Conservation (phyloP, 2,888 invertebrate species). For the Patella caerulea region DNA sequence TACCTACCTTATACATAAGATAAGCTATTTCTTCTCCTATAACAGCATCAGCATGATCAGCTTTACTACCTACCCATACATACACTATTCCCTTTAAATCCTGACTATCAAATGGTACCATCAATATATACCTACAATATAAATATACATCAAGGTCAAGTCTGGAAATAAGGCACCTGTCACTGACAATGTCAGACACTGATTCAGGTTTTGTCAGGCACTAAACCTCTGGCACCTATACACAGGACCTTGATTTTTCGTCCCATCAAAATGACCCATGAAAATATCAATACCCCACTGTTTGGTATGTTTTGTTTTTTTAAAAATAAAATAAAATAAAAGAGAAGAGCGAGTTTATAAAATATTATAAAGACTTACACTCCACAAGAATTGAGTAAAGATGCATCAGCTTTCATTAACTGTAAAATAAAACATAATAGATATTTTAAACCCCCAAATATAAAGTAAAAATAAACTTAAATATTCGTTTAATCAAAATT, state of each 20-base stretch:
- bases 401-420: constrained; percentile 84
- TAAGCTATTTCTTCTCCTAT: constrained; percentile 89
- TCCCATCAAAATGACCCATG: no score
- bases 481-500: no score
- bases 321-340: neutral
- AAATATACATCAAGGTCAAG: constrained; percentile 16
- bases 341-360: neutral
- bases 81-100: constrained; percentile 92
- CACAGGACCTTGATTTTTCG: no score
- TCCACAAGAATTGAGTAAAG: constrained; percentile 91
- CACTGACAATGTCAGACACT: no score
- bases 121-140: constrained; percentile 85
- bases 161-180: no score
- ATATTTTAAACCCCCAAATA: no score
- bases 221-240: no score
- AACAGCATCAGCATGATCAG: constrained; percentile 87
- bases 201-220: no score
- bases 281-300: no score
- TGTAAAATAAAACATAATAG: neutral
- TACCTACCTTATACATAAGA: constrained; percentile 79
- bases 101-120: constrained; percentile 88
- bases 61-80: constrained; percentile 92
- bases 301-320: no score
- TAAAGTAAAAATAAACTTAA: no score
- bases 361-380: constrained; percentile 78